These are phyloP conservation scores for Chelon labrosus DNA, from an alignment of 2,797 vertebrate species.

Conservation along the genomic window DNA sequence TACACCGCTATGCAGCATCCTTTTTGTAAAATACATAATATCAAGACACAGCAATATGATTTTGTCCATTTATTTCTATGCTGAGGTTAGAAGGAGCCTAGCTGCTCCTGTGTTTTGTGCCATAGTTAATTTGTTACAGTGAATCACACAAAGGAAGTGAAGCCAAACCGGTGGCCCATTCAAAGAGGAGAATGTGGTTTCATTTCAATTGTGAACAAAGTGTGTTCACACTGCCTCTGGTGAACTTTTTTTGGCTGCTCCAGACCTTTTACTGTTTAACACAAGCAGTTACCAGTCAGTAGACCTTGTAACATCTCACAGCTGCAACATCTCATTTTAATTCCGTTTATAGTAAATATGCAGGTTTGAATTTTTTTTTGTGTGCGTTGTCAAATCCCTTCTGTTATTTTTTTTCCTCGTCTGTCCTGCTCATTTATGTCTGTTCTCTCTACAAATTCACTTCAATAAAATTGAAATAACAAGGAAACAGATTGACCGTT, in stretches of 20 bases:
- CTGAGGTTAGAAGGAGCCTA: conserved; percentile 15
- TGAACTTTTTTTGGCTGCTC: conserved; percentile 48
- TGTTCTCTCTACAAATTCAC: conserved; percentile 62
- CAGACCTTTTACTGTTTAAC: conserved; percentile 41
- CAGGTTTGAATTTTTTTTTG: conserved; percentile 7
- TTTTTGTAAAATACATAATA: conserved; percentile 52
- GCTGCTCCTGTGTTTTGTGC: conserved; percentile 52
- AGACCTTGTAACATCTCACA: conserved; percentile 37
- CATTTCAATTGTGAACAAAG: background rate
- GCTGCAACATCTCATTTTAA: conserved; percentile 57
- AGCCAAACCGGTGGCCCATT: conserved; percentile 9
- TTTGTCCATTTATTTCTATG: conserved; percentile 64
- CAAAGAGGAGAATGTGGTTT: conserved; percentile 5
- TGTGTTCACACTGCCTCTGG: conserved; percentile 26
- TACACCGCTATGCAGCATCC: conserved; percentile 68
- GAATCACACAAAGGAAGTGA: conserved; percentile 19
- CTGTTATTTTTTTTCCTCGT: conserved; percentile 58
- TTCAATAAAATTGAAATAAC: conserved; percentile 70
- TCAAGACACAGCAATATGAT: conserved; percentile 39
- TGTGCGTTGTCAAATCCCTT: conserved; percentile 63
- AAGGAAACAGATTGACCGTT: background rate
- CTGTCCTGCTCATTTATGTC: conserved; percentile 57
- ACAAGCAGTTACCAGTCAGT: conserved; percentile 33
- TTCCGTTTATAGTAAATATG: conserved; percentile 49
- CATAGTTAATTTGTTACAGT: conserved; percentile 47